A percentile compares a stretch with the other conserved stretches of the same genome.
phyloP scores from a whole-genome alignment of 1,140 invertebrate species.

The Heterodera carotae region DNA sequence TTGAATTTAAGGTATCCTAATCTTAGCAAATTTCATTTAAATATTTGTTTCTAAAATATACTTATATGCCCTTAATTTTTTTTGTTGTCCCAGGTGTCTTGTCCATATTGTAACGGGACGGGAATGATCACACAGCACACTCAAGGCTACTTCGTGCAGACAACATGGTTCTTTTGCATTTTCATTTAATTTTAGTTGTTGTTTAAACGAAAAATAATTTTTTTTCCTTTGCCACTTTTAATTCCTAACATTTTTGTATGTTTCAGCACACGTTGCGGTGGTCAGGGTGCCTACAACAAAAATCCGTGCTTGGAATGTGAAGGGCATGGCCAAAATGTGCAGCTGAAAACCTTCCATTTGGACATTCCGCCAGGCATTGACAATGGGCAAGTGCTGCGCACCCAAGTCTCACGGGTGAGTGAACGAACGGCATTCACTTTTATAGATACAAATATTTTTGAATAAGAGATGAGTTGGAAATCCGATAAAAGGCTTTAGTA shows the following conservation, averaged over 20 bases:
- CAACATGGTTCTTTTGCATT: constrained; percentile 74
- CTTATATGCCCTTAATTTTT: too few relatives aligned
- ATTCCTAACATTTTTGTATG: not conserved
- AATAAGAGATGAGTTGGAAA: too few relatives aligned
- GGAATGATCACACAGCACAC: constrained; percentile 70
- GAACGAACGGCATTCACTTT: too few relatives aligned
- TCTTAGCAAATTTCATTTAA: too few relatives aligned
- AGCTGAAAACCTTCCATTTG: constrained; percentile 84
- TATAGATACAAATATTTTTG: too few relatives aligned
- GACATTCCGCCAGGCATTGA: constrained; percentile 87
- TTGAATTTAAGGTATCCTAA: too few relatives aligned
- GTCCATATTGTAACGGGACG: constrained; percentile 92
- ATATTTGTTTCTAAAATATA: too few relatives aligned
- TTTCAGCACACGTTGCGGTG: constrained; percentile 78
- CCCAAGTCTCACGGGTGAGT: constrained; percentile 77
- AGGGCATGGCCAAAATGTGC: constrained; percentile 86
- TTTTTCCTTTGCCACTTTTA: not conserved
- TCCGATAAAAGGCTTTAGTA: too few relatives aligned
- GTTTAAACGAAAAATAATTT: not conserved
- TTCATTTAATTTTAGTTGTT: too few relatives aligned
- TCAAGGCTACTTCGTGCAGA: constrained; percentile 92
- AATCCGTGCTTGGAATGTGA: constrained; percentile 87
- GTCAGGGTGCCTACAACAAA: constrained; percentile 82
- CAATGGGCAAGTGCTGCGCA: constrained; percentile 84
- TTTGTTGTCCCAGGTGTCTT: constrained; percentile 68